Percentiles rank a stretch among this genome's conserved stretches.
phyloP scores from a whole-genome alignment of 2,113 vertebrate genomes.

The Pogonocichla stellata region DNA sequence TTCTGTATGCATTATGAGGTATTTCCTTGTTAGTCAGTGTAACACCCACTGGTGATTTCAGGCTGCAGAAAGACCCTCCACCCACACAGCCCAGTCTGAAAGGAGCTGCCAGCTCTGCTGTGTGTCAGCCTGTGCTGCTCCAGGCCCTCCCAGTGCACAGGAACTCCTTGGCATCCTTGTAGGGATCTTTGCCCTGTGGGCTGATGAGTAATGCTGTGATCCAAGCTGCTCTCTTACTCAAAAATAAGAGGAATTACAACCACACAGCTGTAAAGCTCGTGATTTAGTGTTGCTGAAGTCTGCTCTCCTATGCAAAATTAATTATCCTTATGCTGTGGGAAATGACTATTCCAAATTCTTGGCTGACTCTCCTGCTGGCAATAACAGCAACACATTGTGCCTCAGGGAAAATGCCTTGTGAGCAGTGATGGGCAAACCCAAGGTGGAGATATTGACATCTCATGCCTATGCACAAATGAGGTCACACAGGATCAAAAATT shows the following conservation, averaged over 20 bases:
- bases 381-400: not conserved
- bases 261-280: not conserved
- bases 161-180: not conserved
- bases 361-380: not conserved
- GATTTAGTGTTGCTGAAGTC: not conserved
- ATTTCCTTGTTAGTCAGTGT: conserved; percentile 7
- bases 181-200: not conserved
- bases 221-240: not conserved
- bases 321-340: not conserved
- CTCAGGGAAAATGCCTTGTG: not conserved
- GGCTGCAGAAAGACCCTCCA: not conserved
- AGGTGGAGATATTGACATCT: not conserved
- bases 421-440: not conserved
- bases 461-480: not conserved
- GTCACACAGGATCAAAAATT: not conserved
- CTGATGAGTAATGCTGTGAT: not conserved
- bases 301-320: not conserved
- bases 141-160: not conserved
- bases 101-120: not conserved
- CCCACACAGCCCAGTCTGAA: not conserved
- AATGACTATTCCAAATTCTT: not conserved
- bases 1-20: not conserved
- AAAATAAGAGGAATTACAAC: not conserved
- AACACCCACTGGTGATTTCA: not conserved
- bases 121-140: not conserved